A percentile compares a stretch with the other conserved stretches of the same genome.
Conservation (phyloP, 2,888 invertebrate species). For the Scaptomyza tumidula region DNA sequence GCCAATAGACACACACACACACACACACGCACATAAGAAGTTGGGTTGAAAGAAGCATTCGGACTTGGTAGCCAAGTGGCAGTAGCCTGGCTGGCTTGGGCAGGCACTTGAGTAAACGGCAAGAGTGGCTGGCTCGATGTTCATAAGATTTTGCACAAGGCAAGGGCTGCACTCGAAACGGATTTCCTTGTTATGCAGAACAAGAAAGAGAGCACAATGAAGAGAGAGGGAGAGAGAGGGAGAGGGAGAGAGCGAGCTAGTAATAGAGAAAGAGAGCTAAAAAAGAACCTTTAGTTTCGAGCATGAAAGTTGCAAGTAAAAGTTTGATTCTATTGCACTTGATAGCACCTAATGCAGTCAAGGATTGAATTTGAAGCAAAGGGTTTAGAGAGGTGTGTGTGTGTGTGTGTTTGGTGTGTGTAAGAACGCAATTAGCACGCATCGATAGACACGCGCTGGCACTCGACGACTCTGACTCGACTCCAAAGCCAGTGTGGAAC, state of each 20-base stretch:
- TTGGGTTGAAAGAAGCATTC: conserved; percentile 13
- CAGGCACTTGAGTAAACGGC: conserved; percentile 48
- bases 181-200: conserved; percentile 71
- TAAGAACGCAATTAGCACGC: conserved; percentile 77
- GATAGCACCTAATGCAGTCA: conserved; percentile 66
- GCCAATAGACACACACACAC: conserved; percentile 17
- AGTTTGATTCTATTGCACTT: conserved; percentile 58
- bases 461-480: conserved; percentile 51
- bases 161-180: conserved; percentile 65
- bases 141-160: conserved; percentile 28
- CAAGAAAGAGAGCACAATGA: not conserved
- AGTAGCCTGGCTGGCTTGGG: conserved; percentile 11
- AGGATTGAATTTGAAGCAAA: conserved; percentile 46
- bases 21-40: not conserved
- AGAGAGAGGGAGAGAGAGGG: not conserved
- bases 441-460: conserved; percentile 79
- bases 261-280: not conserved
- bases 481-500: not conserved
- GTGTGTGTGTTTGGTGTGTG: conserved; percentile 13
- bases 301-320: conserved; percentile 53
- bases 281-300: conserved; percentile 14
- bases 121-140: conserved; percentile 30
- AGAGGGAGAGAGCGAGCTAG: not conserved
- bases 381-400: not conserved
- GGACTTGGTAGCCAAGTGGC: conserved; percentile 35